These are phyloP conservation scores for Oryctes rhinoceros DNA, from an alignment of 1,140 invertebrate species.

Conservation along the genomic window DNA sequence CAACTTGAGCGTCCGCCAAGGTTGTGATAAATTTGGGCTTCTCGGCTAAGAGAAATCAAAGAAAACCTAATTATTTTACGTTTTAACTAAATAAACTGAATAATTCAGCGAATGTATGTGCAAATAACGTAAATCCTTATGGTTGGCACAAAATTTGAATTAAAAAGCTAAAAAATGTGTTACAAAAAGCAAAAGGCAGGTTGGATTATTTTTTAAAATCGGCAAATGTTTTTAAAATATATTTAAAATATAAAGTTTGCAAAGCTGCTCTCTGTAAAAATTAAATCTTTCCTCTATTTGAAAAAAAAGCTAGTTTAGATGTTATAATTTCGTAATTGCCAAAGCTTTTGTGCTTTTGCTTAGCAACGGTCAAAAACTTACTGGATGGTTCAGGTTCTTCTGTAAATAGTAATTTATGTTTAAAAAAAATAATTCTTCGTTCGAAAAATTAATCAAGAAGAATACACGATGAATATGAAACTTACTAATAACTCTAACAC, in stretches of 20 bases:
- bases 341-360: slow-evolving; percentile 13
- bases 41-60: slow-evolving; percentile 68
- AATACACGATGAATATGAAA: slow-evolving; percentile 44
- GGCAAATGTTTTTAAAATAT: neutral
- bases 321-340: slow-evolving; percentile 5
- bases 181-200: slow-evolving; percentile 16
- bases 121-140: neutral
- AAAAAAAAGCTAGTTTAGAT: neutral
- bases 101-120: neutral
- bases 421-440: neutral
- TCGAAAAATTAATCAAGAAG: neutral
- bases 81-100: too few species aligned
- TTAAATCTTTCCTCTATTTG: too few species aligned
- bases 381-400: slow-evolving; percentile 58
- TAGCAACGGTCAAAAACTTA: slow-evolving; percentile 52
- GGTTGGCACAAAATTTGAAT: too few species aligned
- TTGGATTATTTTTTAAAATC: too few species aligned
- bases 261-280: too few species aligned
- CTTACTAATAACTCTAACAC: slow-evolving; percentile 82
- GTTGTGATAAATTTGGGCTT: slow-evolving; percentile 77
- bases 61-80: neutral
- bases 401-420: slow-evolving; percentile 49
- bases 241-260: neutral
- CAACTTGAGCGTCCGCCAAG: slow-evolving; percentile 72
- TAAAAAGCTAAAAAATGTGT: neutral